Conservation (phyloP, 2,797 vertebrate species). For the Lerista edwardsae region DNA sequence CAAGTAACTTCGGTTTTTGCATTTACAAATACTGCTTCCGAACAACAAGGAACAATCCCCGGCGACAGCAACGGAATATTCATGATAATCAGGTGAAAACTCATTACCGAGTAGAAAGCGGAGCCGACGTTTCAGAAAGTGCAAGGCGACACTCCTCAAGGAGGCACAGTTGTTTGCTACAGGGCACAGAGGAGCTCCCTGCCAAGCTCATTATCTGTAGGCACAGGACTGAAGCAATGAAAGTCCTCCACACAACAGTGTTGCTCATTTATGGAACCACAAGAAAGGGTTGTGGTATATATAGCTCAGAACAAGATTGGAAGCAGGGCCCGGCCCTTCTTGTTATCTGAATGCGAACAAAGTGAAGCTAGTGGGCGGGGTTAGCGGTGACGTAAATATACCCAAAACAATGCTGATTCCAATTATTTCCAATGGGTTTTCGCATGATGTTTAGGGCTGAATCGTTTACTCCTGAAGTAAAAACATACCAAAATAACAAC, state of each 20-base stretch:
- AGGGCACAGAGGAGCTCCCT: not conserved
- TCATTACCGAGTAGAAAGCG: not conserved
- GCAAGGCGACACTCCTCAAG: not conserved
- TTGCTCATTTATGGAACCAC: not conserved
- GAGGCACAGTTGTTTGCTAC: not conserved
- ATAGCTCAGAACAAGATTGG: too few species aligned
- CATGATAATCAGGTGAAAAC: not conserved
- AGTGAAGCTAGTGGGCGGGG: too few species aligned
- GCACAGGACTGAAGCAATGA: not conserved
- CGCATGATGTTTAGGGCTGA: too few species aligned
- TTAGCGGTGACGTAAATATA: too few species aligned
- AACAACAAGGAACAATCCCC: not conserved
- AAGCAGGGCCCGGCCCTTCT: too few species aligned
- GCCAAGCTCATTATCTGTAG: not conserved
- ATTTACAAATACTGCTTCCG: not conserved
- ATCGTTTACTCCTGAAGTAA: too few species aligned
- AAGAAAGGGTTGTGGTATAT: not conserved
- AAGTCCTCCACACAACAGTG: not conserved
- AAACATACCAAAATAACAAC: too few species aligned
- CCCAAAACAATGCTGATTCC: too few species aligned
- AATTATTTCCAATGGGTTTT: too few species aligned
- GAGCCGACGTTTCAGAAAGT: not conserved
- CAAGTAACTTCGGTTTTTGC: not conserved
- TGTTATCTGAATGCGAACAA: too few species aligned
- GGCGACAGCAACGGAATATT: not conserved